These are phyloP conservation scores for Caenorhabditis imperialis DNA, from an alignment of 2,888 invertebrate species.

Conservation along the genomic window DNA sequence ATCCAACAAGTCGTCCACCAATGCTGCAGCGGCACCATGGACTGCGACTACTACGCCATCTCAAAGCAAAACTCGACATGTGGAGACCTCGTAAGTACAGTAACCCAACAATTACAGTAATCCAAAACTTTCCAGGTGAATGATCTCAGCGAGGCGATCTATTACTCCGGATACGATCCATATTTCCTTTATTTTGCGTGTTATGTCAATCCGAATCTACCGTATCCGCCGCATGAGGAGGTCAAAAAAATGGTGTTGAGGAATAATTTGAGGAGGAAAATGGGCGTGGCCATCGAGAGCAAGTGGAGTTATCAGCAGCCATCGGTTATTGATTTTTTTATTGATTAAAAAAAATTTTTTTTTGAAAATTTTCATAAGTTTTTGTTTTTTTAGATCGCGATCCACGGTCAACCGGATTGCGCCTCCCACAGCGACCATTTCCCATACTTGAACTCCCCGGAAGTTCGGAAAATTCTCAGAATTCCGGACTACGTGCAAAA, in stretches of 20 bases:
- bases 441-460: conserved; percentile 65
- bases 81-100: conserved; percentile 10
- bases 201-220: conserved; percentile 61
- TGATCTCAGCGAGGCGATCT: conserved; percentile 60
- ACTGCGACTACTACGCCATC: conserved; percentile 67
- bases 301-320: not conserved
- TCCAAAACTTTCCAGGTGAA: conserved; percentile 19
- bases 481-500: conserved; percentile 62
- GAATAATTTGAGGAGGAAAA: conserved; percentile 20
- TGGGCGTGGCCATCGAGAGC: not conserved
- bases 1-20: conserved; percentile 45
- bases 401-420: conserved; percentile 63
- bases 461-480: conserved; percentile 63
- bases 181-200: conserved; percentile 73
- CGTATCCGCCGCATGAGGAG: conserved; percentile 50
- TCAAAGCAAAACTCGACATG: conserved; percentile 16
- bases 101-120: not conserved
- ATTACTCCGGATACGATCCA: conserved; percentile 70
- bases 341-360: not conserved
- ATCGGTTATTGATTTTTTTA: not conserved
- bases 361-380: not conserved
- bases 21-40: conserved; percentile 60
- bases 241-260: conserved; percentile 4
- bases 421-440: conserved; percentile 68
- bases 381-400: conserved; percentile 14